These are phyloP conservation scores for Zingel zingel DNA, from an alignment of 2,113 vertebrate species.

Conservation along the genomic window DNA sequence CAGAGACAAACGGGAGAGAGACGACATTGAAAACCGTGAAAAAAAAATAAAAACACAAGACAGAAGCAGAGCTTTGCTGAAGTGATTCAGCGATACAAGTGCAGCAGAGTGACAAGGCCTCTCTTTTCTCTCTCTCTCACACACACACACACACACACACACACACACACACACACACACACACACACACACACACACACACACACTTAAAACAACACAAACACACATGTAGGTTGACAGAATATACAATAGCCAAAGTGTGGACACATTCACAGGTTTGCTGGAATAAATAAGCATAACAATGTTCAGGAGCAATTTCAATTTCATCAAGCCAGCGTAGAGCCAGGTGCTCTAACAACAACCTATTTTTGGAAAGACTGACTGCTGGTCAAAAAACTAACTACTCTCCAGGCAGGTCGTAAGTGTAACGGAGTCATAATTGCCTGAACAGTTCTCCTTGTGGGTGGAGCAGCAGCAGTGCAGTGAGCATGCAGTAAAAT, in stretches of 20 bases:
- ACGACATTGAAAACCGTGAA: constrained; percentile 79
- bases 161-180: constrained; percentile 2
- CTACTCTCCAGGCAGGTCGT: background rate
- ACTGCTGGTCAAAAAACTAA: background rate
- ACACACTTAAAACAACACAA: background rate
- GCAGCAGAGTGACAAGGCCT: constrained; percentile 7
- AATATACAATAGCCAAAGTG: constrained; percentile 5
- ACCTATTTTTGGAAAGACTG: too few species aligned
- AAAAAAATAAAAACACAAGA: constrained; percentile 39
- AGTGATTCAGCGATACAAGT: constrained; percentile 1
- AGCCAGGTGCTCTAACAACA: too few species aligned
- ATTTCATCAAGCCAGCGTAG: background rate
- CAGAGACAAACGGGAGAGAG: constrained; percentile 83
- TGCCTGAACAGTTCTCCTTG: background rate
- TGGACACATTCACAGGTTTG: constrained; percentile 12
- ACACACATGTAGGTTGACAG: constrained; percentile 22
- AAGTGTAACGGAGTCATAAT: background rate
- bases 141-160: background rate
- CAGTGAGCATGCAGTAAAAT: constrained; percentile 4
- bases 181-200: background rate
- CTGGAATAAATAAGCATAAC: constrained; percentile 36
- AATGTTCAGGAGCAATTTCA: constrained; percentile 12
- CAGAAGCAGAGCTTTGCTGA: constrained; percentile 42
- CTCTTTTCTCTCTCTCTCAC: background rate
- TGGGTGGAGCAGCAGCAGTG: background rate